Evolutionary conservation across 2,797 vertebrate species (phyloP).

Genomic region (Triplophysa yarkandensis): DNA sequence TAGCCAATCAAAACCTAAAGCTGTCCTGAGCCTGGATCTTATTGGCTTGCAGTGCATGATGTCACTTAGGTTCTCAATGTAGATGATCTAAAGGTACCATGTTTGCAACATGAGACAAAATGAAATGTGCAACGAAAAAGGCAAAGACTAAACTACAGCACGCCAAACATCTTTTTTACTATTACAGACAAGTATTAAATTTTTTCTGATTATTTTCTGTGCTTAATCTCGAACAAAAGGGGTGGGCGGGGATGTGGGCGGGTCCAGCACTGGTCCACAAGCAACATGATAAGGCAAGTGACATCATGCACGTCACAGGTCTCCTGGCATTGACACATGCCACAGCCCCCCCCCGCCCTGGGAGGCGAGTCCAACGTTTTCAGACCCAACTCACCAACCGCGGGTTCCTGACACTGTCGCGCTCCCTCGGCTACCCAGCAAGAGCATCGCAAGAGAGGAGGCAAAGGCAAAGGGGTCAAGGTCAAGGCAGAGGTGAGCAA

Average conservation of each 20-base stretch:
- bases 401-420: conserved; percentile 92
- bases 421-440: conserved; percentile 93
- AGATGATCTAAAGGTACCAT: conserved; percentile 26
- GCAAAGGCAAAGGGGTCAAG: conserved; percentile 81
- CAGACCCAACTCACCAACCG: conserved; percentile 91
- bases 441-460: conserved; percentile 80
- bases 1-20: conserved; percentile 57
- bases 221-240: background rate
- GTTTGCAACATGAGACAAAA: conserved; percentile 31
- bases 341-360: conserved; percentile 57
- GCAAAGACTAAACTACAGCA: conserved; percentile 2
- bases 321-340: conserved; percentile 78
- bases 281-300: conserved; percentile 65
- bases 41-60: conserved; percentile 63
- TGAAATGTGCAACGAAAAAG: conserved; percentile 26
- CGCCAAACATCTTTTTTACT: too few relatives aligned
- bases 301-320: conserved; percentile 77
- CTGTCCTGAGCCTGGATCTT: conserved; percentile 48
- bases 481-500: conserved; percentile 77
- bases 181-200: background rate
- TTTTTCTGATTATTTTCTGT: background rate
- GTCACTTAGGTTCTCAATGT: conserved; percentile 50
- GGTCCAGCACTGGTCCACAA: conserved; percentile 58
- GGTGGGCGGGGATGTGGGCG: conserved; percentile 44
- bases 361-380: conserved; percentile 68